Percentiles rank a stretch among this genome's conserved stretches.
Evolutionary conservation across 2,113 vertebrate species (phyloP).

Genomic region (Charina bottae): DNA sequence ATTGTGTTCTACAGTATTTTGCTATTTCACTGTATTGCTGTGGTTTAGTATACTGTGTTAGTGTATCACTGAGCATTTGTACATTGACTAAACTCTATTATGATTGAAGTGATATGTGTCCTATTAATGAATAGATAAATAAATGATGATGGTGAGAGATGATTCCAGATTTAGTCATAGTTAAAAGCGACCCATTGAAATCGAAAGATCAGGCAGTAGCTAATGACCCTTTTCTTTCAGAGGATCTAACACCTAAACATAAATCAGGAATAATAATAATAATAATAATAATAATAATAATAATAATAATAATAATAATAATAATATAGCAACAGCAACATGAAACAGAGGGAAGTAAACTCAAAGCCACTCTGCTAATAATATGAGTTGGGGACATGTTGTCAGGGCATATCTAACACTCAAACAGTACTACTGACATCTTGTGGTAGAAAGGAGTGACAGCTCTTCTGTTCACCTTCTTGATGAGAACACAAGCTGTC

Average conservation of each 20-base stretch:
- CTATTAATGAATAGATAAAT: not conserved
- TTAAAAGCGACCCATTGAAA: not conserved
- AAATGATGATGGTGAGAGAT: not conserved
- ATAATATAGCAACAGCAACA: conserved; percentile 55
- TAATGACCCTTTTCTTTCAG: not conserved
- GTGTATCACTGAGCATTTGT: not conserved
- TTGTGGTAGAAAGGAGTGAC: conserved; percentile 74
- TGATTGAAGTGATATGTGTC: not conserved
- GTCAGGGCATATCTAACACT: conserved; percentile 71
- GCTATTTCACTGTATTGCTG: not conserved
- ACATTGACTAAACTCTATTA: not conserved
- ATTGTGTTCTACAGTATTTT: not conserved
- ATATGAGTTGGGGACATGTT: conserved; percentile 75
- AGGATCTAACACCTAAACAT: not conserved
- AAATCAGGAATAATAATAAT: not conserved
- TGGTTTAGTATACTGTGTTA: not conserved
- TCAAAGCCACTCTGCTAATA: conserved; percentile 63
- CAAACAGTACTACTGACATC: conserved; percentile 75
- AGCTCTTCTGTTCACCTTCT: conserved; percentile 75
- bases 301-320: not conserved
- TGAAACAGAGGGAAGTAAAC: conserved; percentile 51
- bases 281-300: not conserved
- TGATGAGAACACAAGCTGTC: conserved; percentile 78
- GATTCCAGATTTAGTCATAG: not conserved
- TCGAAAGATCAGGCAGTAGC: not conserved